phyloP scores from a whole-genome alignment of 2,888 invertebrate species.

The Ectropis crepuscularia region DNA sequence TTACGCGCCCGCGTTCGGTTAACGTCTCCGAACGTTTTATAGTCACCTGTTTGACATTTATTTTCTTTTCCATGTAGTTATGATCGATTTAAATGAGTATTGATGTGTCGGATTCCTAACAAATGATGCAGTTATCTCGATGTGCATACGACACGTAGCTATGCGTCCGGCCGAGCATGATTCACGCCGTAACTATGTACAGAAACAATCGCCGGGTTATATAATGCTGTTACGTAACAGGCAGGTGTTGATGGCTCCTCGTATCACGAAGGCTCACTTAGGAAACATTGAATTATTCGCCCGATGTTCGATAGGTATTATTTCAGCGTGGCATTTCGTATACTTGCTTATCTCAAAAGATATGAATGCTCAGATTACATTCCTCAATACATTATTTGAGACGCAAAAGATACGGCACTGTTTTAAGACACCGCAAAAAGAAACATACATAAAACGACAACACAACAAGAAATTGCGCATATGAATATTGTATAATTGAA shows the following conservation, averaged over 20 bases:
- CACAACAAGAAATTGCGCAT: conserved; percentile 55
- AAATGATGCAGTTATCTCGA: conserved; percentile 20
- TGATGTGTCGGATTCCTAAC: conserved; percentile 15
- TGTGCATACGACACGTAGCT: conserved; percentile 18
- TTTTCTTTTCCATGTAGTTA: background rate
- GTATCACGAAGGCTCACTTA: conserved; percentile 8
- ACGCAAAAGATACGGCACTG: conserved; percentile 2
- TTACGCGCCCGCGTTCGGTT: conserved; percentile 21
- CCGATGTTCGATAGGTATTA: background rate
- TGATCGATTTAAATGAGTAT: conserved; percentile 3
- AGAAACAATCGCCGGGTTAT: conserved; percentile 5
- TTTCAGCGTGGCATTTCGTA: background rate
- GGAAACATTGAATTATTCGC: background rate
- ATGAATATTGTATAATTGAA: conserved; percentile 54
- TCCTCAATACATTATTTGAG: background rate
- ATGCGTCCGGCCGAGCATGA: conserved; percentile 6
- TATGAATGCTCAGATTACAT: conserved; percentile 2
- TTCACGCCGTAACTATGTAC: conserved; percentile 15
- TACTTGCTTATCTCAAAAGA: too few relatives aligned
- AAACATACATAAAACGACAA: conserved; percentile 23
- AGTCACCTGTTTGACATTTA: background rate
- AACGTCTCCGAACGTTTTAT: conserved; percentile 15
- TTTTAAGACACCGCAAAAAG: conserved; percentile 15
- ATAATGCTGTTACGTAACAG: conserved; percentile 15
- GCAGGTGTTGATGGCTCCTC: conserved; percentile 20